These are phyloP conservation scores for Epinotia ramella DNA, from an alignment of 2,888 invertebrate genomes.

Conservation along the genomic window DNA sequence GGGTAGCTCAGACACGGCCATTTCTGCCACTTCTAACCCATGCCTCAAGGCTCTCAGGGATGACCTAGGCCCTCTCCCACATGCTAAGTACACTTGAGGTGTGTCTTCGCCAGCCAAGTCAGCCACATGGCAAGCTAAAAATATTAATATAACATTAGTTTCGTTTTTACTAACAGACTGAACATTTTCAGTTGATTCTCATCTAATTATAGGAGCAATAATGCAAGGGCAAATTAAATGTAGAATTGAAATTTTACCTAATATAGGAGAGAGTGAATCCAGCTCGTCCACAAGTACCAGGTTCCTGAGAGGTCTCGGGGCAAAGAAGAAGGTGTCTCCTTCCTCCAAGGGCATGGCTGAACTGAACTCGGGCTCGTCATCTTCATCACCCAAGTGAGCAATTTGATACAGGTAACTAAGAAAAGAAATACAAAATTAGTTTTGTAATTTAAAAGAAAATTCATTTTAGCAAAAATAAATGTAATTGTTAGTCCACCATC, in stretches of 20 bases:
- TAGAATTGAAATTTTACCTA: slow-evolving; percentile 81
- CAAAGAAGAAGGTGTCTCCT: slow-evolving; percentile 99
- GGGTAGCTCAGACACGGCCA: slow-evolving; percentile 99
- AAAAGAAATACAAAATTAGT: slow-evolving; percentile 48
- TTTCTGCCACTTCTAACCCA: slow-evolving; percentile 99
- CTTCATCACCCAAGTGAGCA: slow-evolving; percentile 99
- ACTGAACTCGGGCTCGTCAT: slow-evolving; percentile 99
- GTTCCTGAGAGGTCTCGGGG: slow-evolving; percentile 96
- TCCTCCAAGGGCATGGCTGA: slow-evolving; percentile 99
- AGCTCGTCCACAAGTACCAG: slow-evolving; percentile 98
- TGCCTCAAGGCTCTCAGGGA: slow-evolving; percentile 97
- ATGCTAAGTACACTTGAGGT: slow-evolving; percentile 98
- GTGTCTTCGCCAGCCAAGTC: slow-evolving; percentile 99
- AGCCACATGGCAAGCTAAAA: slow-evolving; percentile 92
- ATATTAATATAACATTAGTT: no score
- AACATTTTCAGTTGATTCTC: no score
- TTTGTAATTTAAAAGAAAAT: background rate
- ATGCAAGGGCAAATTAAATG: no score
- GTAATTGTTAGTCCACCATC: slow-evolving; percentile 79
- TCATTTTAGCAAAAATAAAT: background rate
- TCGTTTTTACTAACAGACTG: no score
- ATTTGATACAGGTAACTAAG: slow-evolving; percentile 98
- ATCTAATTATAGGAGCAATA: no score
- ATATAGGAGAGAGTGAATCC: slow-evolving; percentile 97
- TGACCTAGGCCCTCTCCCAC: slow-evolving; percentile 98